Percentiles rank a stretch among this genome's conserved stretches.
phyloP scores from a whole-genome alignment of 2,797 vertebrate species.

The Clarias fuscus region DNA sequence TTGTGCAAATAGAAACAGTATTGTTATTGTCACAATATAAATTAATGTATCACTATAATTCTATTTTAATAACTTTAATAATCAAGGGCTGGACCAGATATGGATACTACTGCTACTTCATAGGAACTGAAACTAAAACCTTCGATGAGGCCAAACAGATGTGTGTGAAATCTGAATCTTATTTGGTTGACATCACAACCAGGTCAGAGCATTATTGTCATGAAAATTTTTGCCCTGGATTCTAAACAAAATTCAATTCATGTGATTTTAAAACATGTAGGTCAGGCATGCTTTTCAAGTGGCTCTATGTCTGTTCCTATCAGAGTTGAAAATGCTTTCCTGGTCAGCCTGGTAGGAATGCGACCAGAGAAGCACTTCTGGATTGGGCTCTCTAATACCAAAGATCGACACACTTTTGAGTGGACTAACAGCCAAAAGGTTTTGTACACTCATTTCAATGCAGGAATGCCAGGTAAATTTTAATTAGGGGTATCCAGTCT shows the following conservation, averaged over 20 bases:
- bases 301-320: constrained; percentile 33
- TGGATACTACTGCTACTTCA: constrained; percentile 86
- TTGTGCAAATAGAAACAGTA: background rate
- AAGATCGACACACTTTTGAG: constrained; percentile 76
- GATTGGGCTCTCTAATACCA: constrained; percentile 87
- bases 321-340: constrained; percentile 92
- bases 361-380: constrained; percentile 88
- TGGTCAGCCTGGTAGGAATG: constrained; percentile 87
- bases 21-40: background rate
- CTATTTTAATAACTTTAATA: background rate
- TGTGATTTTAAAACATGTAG: background rate
- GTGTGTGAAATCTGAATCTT: constrained; percentile 76
- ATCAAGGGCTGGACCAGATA: constrained; percentile 88
- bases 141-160: constrained; percentile 85
- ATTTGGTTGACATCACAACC: constrained; percentile 82
- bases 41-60: background rate
- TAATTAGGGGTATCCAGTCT: background rate
- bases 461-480: constrained; percentile 80
- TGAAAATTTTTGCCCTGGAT: background rate
- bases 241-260: background rate
- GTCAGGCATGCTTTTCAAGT: background rate
- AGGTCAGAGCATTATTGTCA: constrained; percentile 72
- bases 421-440: constrained; percentile 80
- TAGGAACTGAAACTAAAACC: constrained; percentile 78
- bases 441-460: constrained; percentile 87